A percentile compares a stretch with the other conserved stretches of the same genome.
Conservation (phyloP, 2,113 vertebrate genomes). For the Eublepharis macularius region DNA sequence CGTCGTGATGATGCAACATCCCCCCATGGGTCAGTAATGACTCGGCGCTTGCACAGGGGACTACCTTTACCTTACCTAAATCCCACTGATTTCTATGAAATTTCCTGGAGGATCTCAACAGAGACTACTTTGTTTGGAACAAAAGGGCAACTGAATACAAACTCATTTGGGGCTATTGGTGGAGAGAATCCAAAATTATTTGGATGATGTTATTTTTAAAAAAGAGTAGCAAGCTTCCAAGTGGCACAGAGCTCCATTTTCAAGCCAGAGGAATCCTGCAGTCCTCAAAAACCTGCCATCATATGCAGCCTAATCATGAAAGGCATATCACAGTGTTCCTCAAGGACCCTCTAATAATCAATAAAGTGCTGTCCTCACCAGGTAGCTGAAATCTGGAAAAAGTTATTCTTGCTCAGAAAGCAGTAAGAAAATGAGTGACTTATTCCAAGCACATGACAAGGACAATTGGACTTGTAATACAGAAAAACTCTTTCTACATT, state of each 20-base stretch:
- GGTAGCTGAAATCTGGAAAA: slow-evolving; percentile 1
- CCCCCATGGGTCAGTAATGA: too few relatives aligned
- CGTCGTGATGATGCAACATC: too few relatives aligned
- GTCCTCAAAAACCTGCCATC: background rate
- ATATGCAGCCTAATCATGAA: background rate
- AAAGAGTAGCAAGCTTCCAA: background rate
- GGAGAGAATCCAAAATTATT: background rate
- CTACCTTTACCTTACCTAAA: too few relatives aligned
- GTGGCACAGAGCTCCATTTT: background rate
- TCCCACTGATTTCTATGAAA: background rate
- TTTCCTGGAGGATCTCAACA: background rate
- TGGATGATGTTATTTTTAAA: background rate
- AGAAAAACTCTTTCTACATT: background rate
- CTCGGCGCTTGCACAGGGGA: too few relatives aligned
- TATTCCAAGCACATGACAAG: slow-evolving; percentile 11
- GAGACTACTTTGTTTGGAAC: background rate
- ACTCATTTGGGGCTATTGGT: background rate
- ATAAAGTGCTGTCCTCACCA: background rate
- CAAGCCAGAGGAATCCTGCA: background rate
- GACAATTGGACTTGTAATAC: background rate
- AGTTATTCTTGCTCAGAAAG: background rate
- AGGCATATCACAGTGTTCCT: background rate
- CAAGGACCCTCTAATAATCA: background rate
- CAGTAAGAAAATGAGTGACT: slow-evolving; percentile 5
- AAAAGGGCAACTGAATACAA: background rate